These are phyloP conservation scores for Urocolius indicus DNA, from an alignment of 2,113 vertebrate species.

Conservation along the genomic window DNA sequence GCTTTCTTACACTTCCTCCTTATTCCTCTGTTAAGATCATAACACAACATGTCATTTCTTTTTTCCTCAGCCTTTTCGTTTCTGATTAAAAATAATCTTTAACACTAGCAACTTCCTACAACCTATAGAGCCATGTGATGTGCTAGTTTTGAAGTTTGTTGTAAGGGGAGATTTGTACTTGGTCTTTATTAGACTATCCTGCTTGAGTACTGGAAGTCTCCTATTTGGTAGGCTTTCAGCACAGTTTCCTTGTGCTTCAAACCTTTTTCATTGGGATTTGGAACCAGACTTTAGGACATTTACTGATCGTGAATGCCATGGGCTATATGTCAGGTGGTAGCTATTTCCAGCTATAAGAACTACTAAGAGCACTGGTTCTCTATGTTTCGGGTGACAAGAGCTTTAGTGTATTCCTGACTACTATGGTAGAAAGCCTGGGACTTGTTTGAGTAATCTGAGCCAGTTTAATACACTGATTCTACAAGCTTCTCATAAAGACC, in stretches of 20 bases:
- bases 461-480: neutral
- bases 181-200: neutral
- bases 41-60: neutral
- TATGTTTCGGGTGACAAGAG: neutral
- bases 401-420: neutral
- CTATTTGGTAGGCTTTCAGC: neutral
- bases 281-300: neutral
- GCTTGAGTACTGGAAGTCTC: neutral
- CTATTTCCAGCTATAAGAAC: neutral
- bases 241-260: neutral
- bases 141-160: fast-evolving
- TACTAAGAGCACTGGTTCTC: neutral
- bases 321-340: neutral
- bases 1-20: neutral
- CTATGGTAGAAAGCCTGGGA: neutral
- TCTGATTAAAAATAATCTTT: neutral
- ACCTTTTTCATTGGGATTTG: neutral
- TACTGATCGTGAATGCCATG: neutral
- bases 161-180: neutral
- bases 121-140: fast-evolving
- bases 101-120: neutral
- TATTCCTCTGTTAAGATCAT: neutral
- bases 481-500: neutral
- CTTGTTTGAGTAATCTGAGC: neutral
- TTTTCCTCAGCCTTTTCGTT: neutral